Base-by-base conservation (phyloP, 2,797 vertebrate species). In the Poecile montanus region DNA sequence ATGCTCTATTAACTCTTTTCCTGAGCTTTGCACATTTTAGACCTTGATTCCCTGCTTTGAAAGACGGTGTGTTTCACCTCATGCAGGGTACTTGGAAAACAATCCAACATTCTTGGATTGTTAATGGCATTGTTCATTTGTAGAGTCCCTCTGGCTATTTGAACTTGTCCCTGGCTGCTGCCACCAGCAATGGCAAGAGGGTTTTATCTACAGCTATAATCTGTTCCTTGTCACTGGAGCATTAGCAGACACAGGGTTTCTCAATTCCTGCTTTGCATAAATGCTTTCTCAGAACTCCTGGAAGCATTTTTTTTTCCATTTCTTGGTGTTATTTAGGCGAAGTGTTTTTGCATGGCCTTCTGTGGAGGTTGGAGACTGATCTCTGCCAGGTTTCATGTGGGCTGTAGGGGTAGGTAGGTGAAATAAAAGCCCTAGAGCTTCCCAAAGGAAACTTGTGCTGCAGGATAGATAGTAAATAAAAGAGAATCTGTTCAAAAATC, bases 221-320 rank as follows among this genome's bases (percentile, higher is more conserved):
- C 62, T 81, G 30, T 2, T 78, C 44, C 51, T 57, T 81, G 47
- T 70, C 76, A 38, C 82, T 48, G 42, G 18, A 75, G 62, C 62
- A 48, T 62, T 72, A 75, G 23, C 26, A 78, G 75, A 50, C 47
- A 21, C 47, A 17, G 84, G 58, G 57, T 56, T 88, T 84, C 73
- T 92, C 50, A 34, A 10, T 65, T 73, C 60, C 44, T 51, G 18
- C 27, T 86, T 86, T 88, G 66, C 82, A 89, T 86, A 81, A 94
- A 58, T 75, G 81, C 58, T 91, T 93, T 90, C 89, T 88, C 25
- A 27, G 85, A 94, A 78, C 61, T 91, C 65, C 58, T 66, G 83
- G 38, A 78, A 86, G 23, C 13, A 5, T n/a, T 76, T 84, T 60
- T 60, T 34, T 63, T 32, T 47, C 8, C 27, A 27, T 16, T 20